Evolutionary conservation across 2,113 vertebrate species (phyloP).

Genomic region (Paedocypris sp.): DNA sequence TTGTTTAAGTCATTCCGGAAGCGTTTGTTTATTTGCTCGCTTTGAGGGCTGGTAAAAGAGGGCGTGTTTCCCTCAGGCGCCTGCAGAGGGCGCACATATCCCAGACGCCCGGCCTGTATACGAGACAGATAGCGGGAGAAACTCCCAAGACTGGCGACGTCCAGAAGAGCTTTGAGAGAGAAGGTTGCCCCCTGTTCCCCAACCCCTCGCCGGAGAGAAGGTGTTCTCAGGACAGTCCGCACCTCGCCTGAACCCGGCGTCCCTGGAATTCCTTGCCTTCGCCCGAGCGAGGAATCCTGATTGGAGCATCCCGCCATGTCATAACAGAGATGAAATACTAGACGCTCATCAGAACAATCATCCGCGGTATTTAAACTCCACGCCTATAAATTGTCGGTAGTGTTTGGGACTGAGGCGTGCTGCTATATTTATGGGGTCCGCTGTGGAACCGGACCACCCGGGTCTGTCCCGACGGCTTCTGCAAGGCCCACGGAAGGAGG

Average conservation of each 20-base stretch:
- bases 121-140: no score
- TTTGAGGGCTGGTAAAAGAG: no score
- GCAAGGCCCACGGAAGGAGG: no score
- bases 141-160: no score
- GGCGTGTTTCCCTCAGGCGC: no score
- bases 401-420: not conserved
- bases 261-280: slow-evolving; percentile 8
- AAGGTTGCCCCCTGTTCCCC: no score
- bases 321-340: slow-evolving; percentile 15
- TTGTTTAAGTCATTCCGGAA: no score
- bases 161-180: no score
- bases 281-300: not conserved
- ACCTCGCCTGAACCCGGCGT: not conserved
- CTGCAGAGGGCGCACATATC: no score
- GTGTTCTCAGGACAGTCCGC: not conserved
- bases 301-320: slow-evolving; percentile 12
- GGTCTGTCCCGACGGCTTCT: no score
- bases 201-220: not conserved
- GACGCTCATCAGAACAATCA: slow-evolving; percentile 19
- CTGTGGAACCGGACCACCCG: slow-evolving; percentile 11
- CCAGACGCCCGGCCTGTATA: no score
- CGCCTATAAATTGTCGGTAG: slow-evolving; percentile 10
- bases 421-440: slow-evolving; percentile 17
- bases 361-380: slow-evolving; percentile 6
- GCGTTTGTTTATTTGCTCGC: no score